Evolutionary conservation across 1,140 invertebrate genomes (phyloP), one percentile per base, ranked within the genome.

Genomic region (Drosophila pseudoananassae): DNA sequence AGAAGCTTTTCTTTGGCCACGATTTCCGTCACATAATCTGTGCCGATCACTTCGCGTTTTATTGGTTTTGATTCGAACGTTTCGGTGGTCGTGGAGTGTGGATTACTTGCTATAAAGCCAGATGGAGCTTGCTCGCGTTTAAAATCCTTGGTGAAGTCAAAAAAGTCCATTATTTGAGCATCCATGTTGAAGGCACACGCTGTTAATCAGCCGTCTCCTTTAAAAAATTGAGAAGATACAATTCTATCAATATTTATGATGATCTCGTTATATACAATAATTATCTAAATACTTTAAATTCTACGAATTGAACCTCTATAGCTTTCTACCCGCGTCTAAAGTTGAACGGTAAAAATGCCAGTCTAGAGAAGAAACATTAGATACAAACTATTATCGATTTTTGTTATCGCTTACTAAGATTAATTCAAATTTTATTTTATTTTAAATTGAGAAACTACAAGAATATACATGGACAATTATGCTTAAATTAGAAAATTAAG

Each of bases 141-240:
- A 20, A 88, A 91, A 0, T 83, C 64, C 55, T 91, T 91, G 1
- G 85, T 71, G 17, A 91, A 91, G n/a, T 91, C 85, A 14, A 91
- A 91, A 20, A 91, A 91, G 40, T 85, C 69, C 46, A 85, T 65
- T 0, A 91, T 9, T 7, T 91, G 75, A 2, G 46, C 3, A 52
- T 91, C 89, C 90, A 91, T 36, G 10, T 3, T 36, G 4, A 36
- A 36, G 0, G 9, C 31, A 9, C 8, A 9, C 31, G 31, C 31
- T 31, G 8, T 31, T 9, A 10, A 7, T 31, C 8, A 31, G 8
- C 31, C 9, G 3, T 4, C 3, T 40, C n/a, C n/a, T 40, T 15
- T 1, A 8, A 40, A 40, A 14, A 14, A 2, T 5, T 15, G 15
- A 7, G 38, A 14, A 40, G 4, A 40, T 14, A 6, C 12, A 4